Conservation (phyloP, 2,113 vertebrate species). For the Anser brachyrhynchus region DNA sequence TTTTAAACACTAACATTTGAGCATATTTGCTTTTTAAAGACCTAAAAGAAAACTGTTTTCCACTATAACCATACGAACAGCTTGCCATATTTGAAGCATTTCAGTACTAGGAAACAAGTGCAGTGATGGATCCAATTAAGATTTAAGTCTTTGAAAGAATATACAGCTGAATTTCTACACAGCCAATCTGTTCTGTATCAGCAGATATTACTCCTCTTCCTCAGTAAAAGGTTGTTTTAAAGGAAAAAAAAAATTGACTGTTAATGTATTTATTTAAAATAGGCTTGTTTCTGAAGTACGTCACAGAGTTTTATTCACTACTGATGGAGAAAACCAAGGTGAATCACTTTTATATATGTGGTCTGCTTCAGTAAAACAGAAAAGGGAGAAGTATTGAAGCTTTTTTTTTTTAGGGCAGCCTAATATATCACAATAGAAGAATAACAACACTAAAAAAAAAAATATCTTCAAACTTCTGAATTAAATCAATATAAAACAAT, state of each 20-base stretch:
- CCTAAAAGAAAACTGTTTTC: conserved; percentile 5
- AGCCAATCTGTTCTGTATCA: conserved; percentile 40
- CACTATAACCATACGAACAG: neutral
- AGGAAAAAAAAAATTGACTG: neutral
- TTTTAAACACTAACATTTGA: conserved; percentile 1
- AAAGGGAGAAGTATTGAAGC: neutral
- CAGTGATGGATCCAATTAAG: conserved; percentile 41
- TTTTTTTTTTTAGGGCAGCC: neutral
- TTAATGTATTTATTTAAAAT: neutral
- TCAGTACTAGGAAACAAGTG: conserved; percentile 3
- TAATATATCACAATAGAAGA: neutral
- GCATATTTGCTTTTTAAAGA: neutral
- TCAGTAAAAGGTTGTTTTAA: conserved; percentile 2
- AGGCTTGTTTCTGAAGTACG: neutral
- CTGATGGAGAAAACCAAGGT: conserved; percentile 18
- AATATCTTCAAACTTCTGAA: neutral
- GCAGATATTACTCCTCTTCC: neutral
- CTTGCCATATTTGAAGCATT: conserved; percentile 25
- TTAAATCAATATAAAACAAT: neutral
- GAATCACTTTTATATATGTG: neutral
- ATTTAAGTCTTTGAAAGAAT: conserved; percentile 28
- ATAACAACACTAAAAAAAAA: neutral
- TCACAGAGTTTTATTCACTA: neutral
- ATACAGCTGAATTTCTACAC: neutral
- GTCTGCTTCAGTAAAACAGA: neutral